Percentiles rank a stretch among this genome's conserved stretches.
Evolutionary conservation across 2,113 vertebrate genomes (phyloP).

Genomic region (Leptodactylus fuscus): DNA sequence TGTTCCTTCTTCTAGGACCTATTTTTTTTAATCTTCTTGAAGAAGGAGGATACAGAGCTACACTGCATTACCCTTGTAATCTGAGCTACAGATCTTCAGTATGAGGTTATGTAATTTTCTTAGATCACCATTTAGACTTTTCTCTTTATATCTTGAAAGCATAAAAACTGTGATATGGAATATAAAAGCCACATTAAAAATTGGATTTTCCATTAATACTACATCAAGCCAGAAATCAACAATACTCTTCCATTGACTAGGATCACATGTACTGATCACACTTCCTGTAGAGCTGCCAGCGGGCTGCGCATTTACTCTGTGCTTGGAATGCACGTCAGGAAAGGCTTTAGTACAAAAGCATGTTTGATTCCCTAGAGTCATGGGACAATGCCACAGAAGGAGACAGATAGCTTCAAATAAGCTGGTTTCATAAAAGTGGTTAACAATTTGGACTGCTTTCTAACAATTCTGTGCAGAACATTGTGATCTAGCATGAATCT

Average conservation of each 20-base stretch:
- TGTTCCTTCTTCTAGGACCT: too few species aligned
- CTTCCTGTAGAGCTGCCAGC: neutral
- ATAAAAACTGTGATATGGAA: neutral
- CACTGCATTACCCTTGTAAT: too few species aligned
- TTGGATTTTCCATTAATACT: neutral
- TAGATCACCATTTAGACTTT: neutral
- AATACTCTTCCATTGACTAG: neutral
- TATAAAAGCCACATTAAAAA: neutral
- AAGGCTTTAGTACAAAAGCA: neutral
- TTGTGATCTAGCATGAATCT: neutral
- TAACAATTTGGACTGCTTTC: too few species aligned
- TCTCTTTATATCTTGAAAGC: neutral
- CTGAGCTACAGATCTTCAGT: neutral
- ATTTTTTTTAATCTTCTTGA: too few species aligned
- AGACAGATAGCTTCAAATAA: neutral
- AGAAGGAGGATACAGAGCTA: too few species aligned
- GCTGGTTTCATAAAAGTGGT: too few species aligned
- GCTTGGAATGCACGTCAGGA: neutral
- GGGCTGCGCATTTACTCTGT: neutral
- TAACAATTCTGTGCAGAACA: neutral
- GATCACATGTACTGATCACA: conserved; percentile 31
- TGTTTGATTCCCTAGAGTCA: conserved; percentile 16
- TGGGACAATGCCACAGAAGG: neutral
- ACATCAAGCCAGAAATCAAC: neutral
- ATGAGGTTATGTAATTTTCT: too few species aligned